Evolutionary conservation across 2,888 invertebrate genomes (phyloP).

Genomic region (Drosophila rubida): DNA sequence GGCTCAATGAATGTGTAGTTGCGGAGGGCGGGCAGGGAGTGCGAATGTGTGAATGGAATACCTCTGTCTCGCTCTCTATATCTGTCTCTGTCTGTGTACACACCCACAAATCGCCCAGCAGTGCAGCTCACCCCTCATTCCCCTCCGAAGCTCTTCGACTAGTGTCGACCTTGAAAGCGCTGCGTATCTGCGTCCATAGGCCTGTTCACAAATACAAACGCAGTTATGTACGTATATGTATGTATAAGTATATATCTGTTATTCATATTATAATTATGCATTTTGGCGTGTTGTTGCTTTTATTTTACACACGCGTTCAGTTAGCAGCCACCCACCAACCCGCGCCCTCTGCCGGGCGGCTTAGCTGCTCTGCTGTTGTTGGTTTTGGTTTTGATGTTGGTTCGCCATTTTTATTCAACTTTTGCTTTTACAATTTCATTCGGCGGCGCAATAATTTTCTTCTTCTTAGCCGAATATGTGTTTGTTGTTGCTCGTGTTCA

Average conservation of each 20-base stretch:
- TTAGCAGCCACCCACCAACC: background rate
- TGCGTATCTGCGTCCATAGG: slow-evolving; percentile 35
- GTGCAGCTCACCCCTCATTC: slow-evolving; percentile 17
- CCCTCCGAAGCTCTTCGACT: background rate
- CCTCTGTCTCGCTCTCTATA: slow-evolving; percentile 10
- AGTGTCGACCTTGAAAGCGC: slow-evolving; percentile 50
- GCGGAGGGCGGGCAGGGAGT: slow-evolving; percentile 13
- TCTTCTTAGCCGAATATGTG: slow-evolving; percentile 55
- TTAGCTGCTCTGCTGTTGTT: slow-evolving; percentile 23
- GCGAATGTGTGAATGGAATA: slow-evolving; percentile 14
- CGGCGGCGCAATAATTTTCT: slow-evolving; percentile 78
- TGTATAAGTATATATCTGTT: slow-evolving; percentile 22
- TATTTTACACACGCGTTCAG: slow-evolving; percentile 26
- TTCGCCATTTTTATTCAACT: slow-evolving; percentile 68
- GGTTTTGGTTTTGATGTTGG: slow-evolving; percentile 17
- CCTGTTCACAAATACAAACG: slow-evolving; percentile 31
- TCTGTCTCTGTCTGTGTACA: slow-evolving; percentile 8
- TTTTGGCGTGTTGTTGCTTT: slow-evolving; percentile 48
- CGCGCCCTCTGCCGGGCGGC: slow-evolving; percentile 24
- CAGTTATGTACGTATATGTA: background rate
- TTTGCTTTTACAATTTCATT: slow-evolving; percentile 76
- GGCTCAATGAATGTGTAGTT: slow-evolving; percentile 30
- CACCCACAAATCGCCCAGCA: slow-evolving; percentile 22
- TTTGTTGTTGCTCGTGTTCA: slow-evolving; percentile 46
- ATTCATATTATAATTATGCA: slow-evolving; percentile 55